Evolutionary conservation across 2,113 vertebrate genomes (phyloP).

Genomic region (Poeciliopsis occidentalis): DNA sequence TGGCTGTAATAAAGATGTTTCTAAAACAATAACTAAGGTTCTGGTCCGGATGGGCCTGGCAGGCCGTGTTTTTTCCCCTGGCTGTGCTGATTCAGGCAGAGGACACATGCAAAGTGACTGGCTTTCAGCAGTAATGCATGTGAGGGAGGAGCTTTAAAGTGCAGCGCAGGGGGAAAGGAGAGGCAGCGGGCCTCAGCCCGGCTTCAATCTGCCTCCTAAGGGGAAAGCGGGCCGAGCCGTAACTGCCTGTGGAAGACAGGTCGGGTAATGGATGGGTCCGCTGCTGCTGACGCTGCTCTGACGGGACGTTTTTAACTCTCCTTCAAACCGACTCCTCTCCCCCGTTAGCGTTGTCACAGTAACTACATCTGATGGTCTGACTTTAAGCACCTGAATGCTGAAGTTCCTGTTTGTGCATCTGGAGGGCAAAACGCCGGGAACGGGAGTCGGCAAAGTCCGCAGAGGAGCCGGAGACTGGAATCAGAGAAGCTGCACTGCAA

Average conservation of each 20-base stretch:
- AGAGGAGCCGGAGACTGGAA: background rate
- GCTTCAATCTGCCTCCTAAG: slow-evolving; percentile 72
- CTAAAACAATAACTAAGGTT: too few relatives aligned
- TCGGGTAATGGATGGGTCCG: slow-evolving; percentile 66
- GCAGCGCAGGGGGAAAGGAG: slow-evolving; percentile 60
- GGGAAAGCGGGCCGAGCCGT: slow-evolving; percentile 62
- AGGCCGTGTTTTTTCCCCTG: background rate
- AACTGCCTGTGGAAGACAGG: slow-evolving; percentile 58
- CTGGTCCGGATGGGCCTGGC: too few relatives aligned
- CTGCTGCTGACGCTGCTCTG: slow-evolving; percentile 73
- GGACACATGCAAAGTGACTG: slow-evolving; percentile 76
- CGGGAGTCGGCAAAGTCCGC: slow-evolving; percentile 16
- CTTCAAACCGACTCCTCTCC: slow-evolving; percentile 36
- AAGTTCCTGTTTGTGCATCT: background rate
- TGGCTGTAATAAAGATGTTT: too few relatives aligned
- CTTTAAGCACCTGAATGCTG: slow-evolving; percentile 18
- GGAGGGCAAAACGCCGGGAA: slow-evolving; percentile 9
- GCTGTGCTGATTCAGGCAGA: slow-evolving; percentile 67
- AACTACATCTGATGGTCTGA: slow-evolving; percentile 47
- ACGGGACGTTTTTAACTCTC: slow-evolving; percentile 66
- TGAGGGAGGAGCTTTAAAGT: slow-evolving; percentile 53
- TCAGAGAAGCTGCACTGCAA: too few relatives aligned
- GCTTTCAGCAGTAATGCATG: slow-evolving; percentile 69
- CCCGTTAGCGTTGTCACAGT: slow-evolving; percentile 37
- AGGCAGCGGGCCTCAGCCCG: slow-evolving; percentile 50